Percentiles rank a stretch among this genome's conserved stretches.
phyloP scores from a whole-genome alignment of 2,888 invertebrate genomes.

The Dromius quadrimaculatus region DNA sequence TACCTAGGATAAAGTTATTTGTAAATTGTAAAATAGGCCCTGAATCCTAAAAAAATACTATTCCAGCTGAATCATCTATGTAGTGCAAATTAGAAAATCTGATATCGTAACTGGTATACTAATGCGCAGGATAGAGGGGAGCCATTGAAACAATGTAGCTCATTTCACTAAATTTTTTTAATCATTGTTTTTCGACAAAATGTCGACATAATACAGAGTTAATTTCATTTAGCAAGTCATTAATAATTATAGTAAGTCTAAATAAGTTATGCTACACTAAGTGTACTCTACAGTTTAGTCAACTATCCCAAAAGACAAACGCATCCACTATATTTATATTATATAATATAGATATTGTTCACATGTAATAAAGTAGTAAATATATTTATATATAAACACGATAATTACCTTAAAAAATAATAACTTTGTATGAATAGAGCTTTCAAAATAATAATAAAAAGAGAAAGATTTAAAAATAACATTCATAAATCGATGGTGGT shows the following conservation, averaged over 20 bases:
- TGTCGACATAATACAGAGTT: conserved; percentile 53
- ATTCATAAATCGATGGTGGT: conserved; percentile 45
- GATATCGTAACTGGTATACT: conserved; percentile 43
- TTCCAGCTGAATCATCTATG: no score
- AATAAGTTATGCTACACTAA: conserved; percentile 52
- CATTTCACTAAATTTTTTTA: conserved; percentile 52
- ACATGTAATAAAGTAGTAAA: conserved; percentile 50
- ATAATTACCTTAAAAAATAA: conserved; percentile 52
- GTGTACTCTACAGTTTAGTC: conserved; percentile 51
- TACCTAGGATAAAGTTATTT: no score
- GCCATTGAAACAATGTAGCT: conserved; percentile 47
- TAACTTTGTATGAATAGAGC: conserved; percentile 50
- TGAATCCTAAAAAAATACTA: no score
- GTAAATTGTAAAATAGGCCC: no score
- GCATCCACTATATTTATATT: conserved; percentile 48
- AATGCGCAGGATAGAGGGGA: conserved; percentile 44
- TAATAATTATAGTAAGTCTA: conserved; percentile 51
- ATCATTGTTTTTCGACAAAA: conserved; percentile 52
- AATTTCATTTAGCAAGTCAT: conserved; percentile 51
- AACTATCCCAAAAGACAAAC: conserved; percentile 53
- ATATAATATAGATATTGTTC: conserved; percentile 52
- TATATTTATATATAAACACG: conserved; percentile 51
- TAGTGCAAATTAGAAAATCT: neutral
- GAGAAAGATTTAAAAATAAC: conserved; percentile 46
- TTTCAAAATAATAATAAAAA: conserved; percentile 47